Evolutionary conservation across 2,797 vertebrate species (phyloP), one percentile per base, ranked within the genome.

Genomic region (Lacerta bilineata): DNA sequence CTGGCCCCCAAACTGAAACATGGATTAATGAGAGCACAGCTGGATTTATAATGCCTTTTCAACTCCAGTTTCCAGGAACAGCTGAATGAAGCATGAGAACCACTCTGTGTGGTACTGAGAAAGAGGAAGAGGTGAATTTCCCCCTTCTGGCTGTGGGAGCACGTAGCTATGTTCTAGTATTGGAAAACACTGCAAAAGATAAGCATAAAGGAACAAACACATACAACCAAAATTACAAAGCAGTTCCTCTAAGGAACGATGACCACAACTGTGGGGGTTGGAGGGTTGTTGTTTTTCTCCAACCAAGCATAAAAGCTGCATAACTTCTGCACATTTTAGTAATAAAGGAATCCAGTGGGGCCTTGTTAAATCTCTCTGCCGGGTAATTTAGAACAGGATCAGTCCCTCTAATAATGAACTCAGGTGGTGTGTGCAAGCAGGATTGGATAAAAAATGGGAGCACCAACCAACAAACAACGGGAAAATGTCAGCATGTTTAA

Each of bases 21-120:
- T 13, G 61, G 80, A 89, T 83, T 76, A 87, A 91, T 41, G 36
- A n/a, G 83, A 6, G 80, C 9, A 74, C 0, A n/a, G 66, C 61
- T 7, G 61, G 8, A 91, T 77, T 72, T 55, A 86, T 10, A 66
- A 27, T 9, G 33, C 36, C 41, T 87, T 92, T 88, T 84, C 50
- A 94, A 18, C 11, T 29, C 2, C 71, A 66, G 0, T 41, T 80
- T 92, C 84, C 81, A 85, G 6, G 25, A 71, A 85, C 10, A 69
- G 36, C 29, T 20, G 78, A 61, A 61, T 33, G 76, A 92, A 68
- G 15, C 55, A 2, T 1, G 46, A 29, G n/a, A 74, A 64, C 9
- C 59, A 5, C 8, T 61, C 8, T 43, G 11, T 0, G 0, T 0
- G 25, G 78, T 0, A 79, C 7, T 18, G 71, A 66, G 29, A 82